Base-by-base conservation (phyloP, 2,797 vertebrate species). In the Setipinna tenuifilis region DNA sequence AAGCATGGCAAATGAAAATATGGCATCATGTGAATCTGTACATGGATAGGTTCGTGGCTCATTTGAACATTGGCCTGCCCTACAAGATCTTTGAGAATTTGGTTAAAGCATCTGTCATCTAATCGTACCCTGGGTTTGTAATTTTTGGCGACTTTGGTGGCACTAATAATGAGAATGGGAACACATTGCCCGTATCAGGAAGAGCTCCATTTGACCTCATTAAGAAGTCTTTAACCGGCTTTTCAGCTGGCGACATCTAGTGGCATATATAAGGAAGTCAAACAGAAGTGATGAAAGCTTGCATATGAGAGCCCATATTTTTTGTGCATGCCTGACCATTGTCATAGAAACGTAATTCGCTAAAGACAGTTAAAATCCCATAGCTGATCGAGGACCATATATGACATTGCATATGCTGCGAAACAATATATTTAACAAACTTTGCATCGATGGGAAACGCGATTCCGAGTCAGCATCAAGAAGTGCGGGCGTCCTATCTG, bases 191-290 rank as follows among this genome's bases (percentile, higher is more conserved):
- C 14, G 65, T 71, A 78, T 21, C 16, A 21, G 6, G 1, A 17
- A 44, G 4, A 78, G 35, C 71, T 44, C 31, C 9, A 78, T 44
- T 78, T 78, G 31, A 78, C 71, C 31, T 44, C 17, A 71, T 71
- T 71, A 71, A 71, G 16, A 71, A 71, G 68, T 35, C 31, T 31
- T 71, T 35, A 17, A 71, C 28, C 14, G 19, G 25, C 31, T 41
- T 78, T 44, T 78, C 71, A 44, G 35, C 31, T 78, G 71, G 71
- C 19, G 71, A 78, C 71, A 78, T 78, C 71, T 78, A 78, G 71
- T 78, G 71, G 71, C 6, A 12, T 9, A 78, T 41, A 78, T 44
- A 12, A 0, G 61, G 61, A 23, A 62, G 2, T 23, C 1, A 59
- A 59, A 59, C 6, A 59, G 16, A 17, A 59, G 19, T 59, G 16